Conservation (phyloP, 2,113 vertebrate species). For the Lamprologus ornatipinnis region DNA sequence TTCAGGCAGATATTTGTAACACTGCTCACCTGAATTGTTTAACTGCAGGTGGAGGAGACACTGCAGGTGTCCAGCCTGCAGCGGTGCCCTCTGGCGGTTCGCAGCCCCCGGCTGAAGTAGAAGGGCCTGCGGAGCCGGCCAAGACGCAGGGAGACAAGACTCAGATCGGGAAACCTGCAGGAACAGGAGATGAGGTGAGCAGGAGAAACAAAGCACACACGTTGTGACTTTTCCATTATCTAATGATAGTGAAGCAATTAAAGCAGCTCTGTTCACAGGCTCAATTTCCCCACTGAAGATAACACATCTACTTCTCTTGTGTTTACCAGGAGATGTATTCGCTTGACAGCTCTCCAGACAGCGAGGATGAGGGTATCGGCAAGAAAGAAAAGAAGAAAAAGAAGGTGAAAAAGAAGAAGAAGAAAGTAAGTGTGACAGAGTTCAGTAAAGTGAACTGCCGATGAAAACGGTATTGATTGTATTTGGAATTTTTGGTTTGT, state of each 20-base stretch:
- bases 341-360: conserved; percentile 42
- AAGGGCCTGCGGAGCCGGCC: neutral
- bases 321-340: conserved; percentile 7
- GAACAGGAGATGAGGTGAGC: conserved; percentile 5
- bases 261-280: neutral
- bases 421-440: conserved; percentile 33
- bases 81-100: neutral
- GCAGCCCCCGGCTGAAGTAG: neutral
- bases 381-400: conserved; percentile 49
- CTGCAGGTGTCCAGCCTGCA: neutral
- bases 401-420: conserved; percentile 47
- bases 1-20: neutral
- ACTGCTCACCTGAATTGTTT: neutral
- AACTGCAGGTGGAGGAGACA: conserved; percentile 3
- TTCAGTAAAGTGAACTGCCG: neutral
- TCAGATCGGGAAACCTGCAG: neutral
- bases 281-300: neutral
- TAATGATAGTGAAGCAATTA: neutral
- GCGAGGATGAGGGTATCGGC: conserved; percentile 36
- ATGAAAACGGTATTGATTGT: neutral
- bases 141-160: neutral
- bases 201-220: neutral
- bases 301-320: neutral
- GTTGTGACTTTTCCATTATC: neutral
- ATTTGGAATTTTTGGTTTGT: neutral